phyloP scores from a whole-genome alignment of 2,888 invertebrate species.

The Aphelenchoides bicaudatus region DNA sequence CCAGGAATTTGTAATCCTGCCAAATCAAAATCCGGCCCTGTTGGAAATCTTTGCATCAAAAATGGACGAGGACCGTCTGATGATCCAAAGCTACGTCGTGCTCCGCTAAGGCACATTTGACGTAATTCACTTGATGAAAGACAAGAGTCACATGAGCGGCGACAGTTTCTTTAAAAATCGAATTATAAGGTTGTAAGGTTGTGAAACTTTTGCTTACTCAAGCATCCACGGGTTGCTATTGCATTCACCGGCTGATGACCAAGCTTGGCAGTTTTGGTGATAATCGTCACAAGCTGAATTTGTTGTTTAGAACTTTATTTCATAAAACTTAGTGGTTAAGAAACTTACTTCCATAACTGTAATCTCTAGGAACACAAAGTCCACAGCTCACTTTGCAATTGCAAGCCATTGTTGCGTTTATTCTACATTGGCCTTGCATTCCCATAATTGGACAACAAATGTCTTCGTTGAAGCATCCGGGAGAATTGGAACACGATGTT shows the following conservation, averaged over 20 bases:
- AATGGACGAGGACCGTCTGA: no score
- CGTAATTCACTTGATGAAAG: slow-evolving; percentile 7
- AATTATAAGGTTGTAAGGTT: no score
- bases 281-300: slow-evolving; percentile 5
- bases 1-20: slow-evolving; percentile 1
- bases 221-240: slow-evolving; percentile 2
- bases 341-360: slow-evolving; percentile 46
- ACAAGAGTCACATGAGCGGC: slow-evolving; percentile 1
- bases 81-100: no score
- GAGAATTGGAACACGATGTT: slow-evolving; percentile 33
- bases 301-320: neutral
- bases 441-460: slow-evolving; percentile 47
- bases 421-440: slow-evolving; percentile 37
- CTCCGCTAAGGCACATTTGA: slow-evolving; percentile 1
- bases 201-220: no score
- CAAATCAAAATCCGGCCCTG: slow-evolving; percentile 8
- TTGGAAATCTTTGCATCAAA: no score
- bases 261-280: neutral
- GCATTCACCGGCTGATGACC: neutral
- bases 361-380: slow-evolving; percentile 51
- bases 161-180: no score
- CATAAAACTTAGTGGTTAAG: neutral
- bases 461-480: slow-evolving; percentile 56
- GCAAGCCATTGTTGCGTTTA: slow-evolving; percentile 52
- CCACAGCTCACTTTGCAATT: slow-evolving; percentile 58